phyloP scores from a whole-genome alignment of 2,113 vertebrate species.

The Dipodomys spectabilis region DNA sequence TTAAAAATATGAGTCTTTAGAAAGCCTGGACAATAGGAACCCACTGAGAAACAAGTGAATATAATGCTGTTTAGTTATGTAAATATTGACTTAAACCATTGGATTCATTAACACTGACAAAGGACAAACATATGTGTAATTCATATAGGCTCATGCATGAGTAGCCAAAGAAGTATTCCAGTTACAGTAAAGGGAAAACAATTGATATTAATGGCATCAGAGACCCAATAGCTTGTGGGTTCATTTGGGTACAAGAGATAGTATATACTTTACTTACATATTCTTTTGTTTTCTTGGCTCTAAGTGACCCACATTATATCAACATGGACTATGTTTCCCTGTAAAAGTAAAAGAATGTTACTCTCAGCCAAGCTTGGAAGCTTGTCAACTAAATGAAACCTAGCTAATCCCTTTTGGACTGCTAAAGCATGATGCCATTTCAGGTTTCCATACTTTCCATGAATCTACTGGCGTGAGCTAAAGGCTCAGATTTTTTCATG shows the following conservation, averaged over 20 bases:
- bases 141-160: background rate
- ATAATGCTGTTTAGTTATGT: background rate
- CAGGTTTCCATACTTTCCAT: too few relatives aligned
- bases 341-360: too few relatives aligned
- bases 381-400: too few relatives aligned
- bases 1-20: background rate
- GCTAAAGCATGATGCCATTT: too few relatives aligned
- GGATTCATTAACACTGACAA: background rate
- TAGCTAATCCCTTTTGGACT: too few relatives aligned
- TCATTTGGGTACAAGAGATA: background rate
- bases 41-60: background rate
- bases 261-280: background rate
- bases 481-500: background rate
- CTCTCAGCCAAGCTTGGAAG: too few relatives aligned
- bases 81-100: background rate
- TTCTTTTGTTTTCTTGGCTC: background rate
- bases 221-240: background rate
- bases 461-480: too few relatives aligned
- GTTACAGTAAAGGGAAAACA: background rate
- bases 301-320: background rate
- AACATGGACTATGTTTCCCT: background rate
- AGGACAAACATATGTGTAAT: background rate
- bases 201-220: background rate
- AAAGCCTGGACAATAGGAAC: background rate
- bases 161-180: background rate